These are phyloP conservation scores for Plutella xylostella DNA, from an alignment of 2,888 invertebrate species.

Conservation along the genomic window DNA sequence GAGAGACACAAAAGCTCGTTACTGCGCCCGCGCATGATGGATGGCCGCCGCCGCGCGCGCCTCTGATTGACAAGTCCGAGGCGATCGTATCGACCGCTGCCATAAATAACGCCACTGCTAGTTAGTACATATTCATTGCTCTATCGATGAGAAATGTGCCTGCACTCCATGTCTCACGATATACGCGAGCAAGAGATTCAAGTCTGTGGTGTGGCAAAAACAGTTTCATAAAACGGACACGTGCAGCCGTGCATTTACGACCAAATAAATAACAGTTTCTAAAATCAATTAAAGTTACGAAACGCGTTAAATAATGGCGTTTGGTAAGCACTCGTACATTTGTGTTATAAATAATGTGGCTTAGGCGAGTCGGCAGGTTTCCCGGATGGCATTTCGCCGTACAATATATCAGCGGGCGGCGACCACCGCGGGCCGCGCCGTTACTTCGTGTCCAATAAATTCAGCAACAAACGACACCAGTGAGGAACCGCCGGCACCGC, in stretches of 20 bases:
- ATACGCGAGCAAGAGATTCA: too few relatives aligned
- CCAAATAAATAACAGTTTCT: conserved; percentile 1
- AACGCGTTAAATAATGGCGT: conserved; percentile 24
- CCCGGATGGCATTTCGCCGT: conserved; percentile 35
- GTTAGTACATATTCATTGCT: conserved; percentile 59
- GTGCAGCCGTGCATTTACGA: too few relatives aligned
- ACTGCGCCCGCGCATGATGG: conserved; percentile 56
- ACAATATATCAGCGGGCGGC: conserved; percentile 32
- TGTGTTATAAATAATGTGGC: conserved; percentile 14
- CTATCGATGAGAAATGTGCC: conserved; percentile 5
- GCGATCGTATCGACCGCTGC: conserved; percentile 52
- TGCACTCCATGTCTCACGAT: not conserved
- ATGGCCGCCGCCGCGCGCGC: conserved; percentile 56
- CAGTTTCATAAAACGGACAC: not conserved
- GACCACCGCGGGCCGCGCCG: conserved; percentile 43
- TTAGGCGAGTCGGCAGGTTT: conserved; percentile 35
- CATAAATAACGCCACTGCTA: conserved; percentile 64
- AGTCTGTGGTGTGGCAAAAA: too few relatives aligned
- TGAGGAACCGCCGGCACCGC: conserved; percentile 43
- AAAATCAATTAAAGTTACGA: conserved; percentile 14
- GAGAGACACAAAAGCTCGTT: conserved; percentile 59
- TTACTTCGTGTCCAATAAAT: conserved; percentile 64
- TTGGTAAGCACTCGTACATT: conserved; percentile 29
- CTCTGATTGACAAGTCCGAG: conserved; percentile 64
- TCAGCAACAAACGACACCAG: conserved; percentile 57